Conservation (phyloP, 1,140 invertebrate genomes). For the Nasonia giraulti region DNA sequence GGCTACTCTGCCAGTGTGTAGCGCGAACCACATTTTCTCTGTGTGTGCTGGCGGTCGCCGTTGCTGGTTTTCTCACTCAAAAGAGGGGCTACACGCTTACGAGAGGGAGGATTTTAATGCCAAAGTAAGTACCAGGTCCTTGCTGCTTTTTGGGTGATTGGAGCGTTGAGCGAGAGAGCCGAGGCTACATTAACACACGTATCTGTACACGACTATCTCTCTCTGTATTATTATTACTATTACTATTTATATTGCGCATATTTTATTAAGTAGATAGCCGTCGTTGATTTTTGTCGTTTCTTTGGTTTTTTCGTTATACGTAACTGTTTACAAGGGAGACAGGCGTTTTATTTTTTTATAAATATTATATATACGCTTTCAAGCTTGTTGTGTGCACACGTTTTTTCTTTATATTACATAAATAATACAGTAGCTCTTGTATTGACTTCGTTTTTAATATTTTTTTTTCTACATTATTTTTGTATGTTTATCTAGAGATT, state of each 20-base stretch:
- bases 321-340: not conserved
- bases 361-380: constrained; percentile 24
- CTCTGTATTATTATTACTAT: constrained; percentile 13
- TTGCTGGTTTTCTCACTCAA: constrained; percentile 22
- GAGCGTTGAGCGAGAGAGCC: constrained; percentile 20
- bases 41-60: constrained; percentile 5
- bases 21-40: constrained; percentile 34
- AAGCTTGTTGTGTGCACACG: constrained; percentile 42
- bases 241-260: not conserved
- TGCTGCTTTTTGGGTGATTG: constrained; percentile 49
- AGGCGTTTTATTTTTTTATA: constrained; percentile 17
- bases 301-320: not conserved
- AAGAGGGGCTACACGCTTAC: constrained; percentile 27
- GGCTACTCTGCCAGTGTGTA: constrained; percentile 23
- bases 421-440: constrained; percentile 9
- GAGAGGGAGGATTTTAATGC: constrained; percentile 26
- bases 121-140: constrained; percentile 41
- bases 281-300: not conserved
- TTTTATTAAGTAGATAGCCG: not conserved
- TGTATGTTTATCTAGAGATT: not conserved
- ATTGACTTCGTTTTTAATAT: not conserved
- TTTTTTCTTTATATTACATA: not conserved
- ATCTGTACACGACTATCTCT: constrained; percentile 3
- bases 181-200: constrained; percentile 41
- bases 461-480: no score